phyloP scores from a whole-genome alignment of 2,113 vertebrate genomes.

The Glareola pratincola region DNA sequence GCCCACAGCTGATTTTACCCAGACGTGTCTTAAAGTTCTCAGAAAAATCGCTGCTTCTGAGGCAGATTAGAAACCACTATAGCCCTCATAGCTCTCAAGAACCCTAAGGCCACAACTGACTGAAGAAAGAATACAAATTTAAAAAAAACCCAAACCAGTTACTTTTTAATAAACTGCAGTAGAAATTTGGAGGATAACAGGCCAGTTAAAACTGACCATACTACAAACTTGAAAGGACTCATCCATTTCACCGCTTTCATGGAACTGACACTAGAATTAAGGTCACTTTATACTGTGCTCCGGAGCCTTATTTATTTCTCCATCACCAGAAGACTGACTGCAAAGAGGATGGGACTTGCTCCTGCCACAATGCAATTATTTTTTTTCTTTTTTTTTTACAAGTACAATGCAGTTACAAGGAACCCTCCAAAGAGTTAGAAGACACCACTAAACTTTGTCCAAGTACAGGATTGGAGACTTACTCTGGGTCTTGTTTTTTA shows the following conservation, averaged over 20 bases:
- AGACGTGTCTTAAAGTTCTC: rapidly evolving
- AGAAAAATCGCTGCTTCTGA: background rate
- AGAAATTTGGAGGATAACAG: background rate
- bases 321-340: background rate
- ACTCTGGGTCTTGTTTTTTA: conserved; percentile 98
- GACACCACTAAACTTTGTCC: background rate
- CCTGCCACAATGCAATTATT: background rate
- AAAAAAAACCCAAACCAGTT: background rate
- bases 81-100: background rate
- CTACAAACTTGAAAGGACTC: background rate
- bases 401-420: background rate
- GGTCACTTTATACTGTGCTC: background rate
- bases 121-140: background rate
- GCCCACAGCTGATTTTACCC: background rate
- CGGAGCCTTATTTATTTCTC: background rate
- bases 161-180: background rate
- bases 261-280: background rate
- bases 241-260: background rate
- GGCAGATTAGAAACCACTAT: background rate
- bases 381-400: background rate
- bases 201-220: background rate
- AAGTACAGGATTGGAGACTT: conserved; percentile 49
- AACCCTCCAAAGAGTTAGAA: background rate
- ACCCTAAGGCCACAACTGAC: background rate
- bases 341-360: background rate